Percentiles rank a stretch among this genome's conserved stretches.
Evolutionary conservation across 2,797 vertebrate species (phyloP).

Genomic region (Chelmon rostratus): DNA sequence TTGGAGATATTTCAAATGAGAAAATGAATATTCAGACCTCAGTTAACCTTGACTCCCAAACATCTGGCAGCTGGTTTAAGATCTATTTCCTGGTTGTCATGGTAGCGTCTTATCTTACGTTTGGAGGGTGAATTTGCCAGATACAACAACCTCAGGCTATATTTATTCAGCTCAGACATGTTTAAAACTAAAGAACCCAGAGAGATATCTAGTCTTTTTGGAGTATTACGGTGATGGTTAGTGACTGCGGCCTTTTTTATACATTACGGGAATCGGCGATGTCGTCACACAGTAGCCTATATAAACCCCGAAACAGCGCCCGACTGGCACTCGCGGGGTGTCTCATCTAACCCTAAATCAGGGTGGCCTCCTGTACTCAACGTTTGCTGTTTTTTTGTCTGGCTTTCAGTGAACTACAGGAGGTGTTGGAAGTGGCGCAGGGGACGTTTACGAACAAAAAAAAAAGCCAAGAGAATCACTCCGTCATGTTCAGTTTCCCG

Average conservation of each 20-base stretch:
- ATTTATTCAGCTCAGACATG: not conserved
- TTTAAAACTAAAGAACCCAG: not conserved
- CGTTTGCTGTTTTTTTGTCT: conserved; percentile 72
- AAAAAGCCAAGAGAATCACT: conserved; percentile 75
- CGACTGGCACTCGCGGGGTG: conserved; percentile 38
- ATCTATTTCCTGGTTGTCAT: not conserved
- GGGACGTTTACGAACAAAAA: conserved; percentile 21
- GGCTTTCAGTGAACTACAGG: conserved; percentile 80
- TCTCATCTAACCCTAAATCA: conserved; percentile 77
- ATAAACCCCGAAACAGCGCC: not conserved
- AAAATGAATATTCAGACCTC: not conserved
- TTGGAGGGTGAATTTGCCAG: not conserved
- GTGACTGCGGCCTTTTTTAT: not conserved
- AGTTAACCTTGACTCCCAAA: not conserved
- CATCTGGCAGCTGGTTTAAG: not conserved
- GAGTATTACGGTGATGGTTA: conserved; percentile 8
- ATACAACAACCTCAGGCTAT: not conserved
- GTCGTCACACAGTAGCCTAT: conserved; percentile 69
- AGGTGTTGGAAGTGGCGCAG: conserved; percentile 13
- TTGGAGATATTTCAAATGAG: conserved; percentile 13
- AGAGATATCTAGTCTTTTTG: not conserved
- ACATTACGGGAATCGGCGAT: conserved; percentile 17
- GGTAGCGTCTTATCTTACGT: not conserved
- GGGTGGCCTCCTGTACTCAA: not conserved
- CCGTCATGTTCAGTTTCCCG: conserved; percentile 71